Evolutionary conservation across 2,888 invertebrate genomes (phyloP), one percentile per base, ranked within the genome.

Genomic region (Drosophila niveifrons): DNA sequence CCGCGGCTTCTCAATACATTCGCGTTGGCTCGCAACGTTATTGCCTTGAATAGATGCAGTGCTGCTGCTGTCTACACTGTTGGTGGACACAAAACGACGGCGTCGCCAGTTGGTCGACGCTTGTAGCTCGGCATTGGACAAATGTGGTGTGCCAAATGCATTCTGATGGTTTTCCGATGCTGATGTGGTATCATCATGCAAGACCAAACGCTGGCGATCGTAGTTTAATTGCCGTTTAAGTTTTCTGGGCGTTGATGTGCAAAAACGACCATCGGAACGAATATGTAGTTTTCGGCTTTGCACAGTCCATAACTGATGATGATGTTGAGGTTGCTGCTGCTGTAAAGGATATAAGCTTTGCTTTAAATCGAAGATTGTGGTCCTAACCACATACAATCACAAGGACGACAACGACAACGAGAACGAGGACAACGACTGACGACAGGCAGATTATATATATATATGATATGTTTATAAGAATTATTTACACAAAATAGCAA

Each of bases 241-340:
- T 3, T 11, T n/a, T 36, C 91, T 90, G 10, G 92, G 92, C 11
- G 92, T 92, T 18, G 92, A 92, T 2, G 92, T 91, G 43, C 88
- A 91, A 44, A 85, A 78, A 3, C 56, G 64, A 11, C 48, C 61
- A 4, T 57, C 46, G 29, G 62, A 44, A 28, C 55, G 64, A 6
- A 61, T 8, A 9, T 23, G 23, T 6, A 23, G 23, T 23, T 53
- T 65, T 18, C 59, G 63, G 7, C 63, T 66, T 11, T 80, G 75
- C 23, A 66, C 28, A 6, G 65, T 39, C 6, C 66, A 51, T 43
- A 75, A 46, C 3, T 34, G 47, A 51, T 51, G 47, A 51, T 51
- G 44, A 36, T 6, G 56, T 8, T 57, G 46, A 13, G 11, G 55
- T 31, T 62, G 73, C 36, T 62, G 73, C 56, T 50, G 64, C 80